These are phyloP conservation scores for Choloepus didactylus DNA, from an alignment of 2,797 vertebrate genomes.

Conservation along the genomic window DNA sequence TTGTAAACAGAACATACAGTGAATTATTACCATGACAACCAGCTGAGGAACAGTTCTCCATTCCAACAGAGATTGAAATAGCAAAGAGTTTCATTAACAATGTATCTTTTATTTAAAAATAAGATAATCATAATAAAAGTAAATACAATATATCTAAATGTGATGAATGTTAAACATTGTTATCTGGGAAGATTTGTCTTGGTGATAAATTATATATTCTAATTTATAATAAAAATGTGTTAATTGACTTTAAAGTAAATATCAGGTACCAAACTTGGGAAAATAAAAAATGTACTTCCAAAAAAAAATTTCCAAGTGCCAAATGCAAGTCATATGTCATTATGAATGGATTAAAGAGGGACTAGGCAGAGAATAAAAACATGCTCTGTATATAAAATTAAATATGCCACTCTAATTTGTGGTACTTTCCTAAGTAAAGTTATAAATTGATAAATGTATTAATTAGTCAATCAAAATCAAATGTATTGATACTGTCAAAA, in stretches of 20 bases:
- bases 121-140: not conserved
- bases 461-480: not conserved
- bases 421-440: not conserved
- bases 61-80: not conserved
- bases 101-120: not conserved
- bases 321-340: not conserved
- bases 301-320: not conserved
- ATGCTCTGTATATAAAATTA: not conserved
- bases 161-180: not conserved
- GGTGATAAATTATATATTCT: not conserved
- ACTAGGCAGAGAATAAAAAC: not conserved
- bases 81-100: not conserved
- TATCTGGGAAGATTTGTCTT: not conserved
- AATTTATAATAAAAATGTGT: not conserved
- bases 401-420: not conserved
- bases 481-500: not conserved
- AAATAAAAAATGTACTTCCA: not conserved
- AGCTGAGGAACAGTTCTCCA: not conserved
- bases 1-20: not conserved
- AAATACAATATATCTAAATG: not conserved
- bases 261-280: not conserved
- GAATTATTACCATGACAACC: not conserved
- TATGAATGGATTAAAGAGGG: not conserved
- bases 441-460: not conserved
- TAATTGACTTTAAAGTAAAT: not conserved